These are phyloP conservation scores for Harpalus rufipes DNA, from an alignment of 2,888 invertebrate species.

Conservation along the genomic window DNA sequence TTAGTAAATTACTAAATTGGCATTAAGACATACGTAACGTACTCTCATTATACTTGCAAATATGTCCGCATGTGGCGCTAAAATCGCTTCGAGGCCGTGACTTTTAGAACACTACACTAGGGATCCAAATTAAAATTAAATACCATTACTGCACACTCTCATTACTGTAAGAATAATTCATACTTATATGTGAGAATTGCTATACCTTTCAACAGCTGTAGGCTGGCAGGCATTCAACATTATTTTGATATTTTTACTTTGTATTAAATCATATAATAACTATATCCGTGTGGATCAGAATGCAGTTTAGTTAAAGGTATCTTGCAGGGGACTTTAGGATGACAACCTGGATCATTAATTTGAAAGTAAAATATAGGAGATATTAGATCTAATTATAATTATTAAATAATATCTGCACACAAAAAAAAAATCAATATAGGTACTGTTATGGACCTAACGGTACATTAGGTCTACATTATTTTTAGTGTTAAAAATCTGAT, in stretches of 20 bases:
- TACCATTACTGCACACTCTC: slow-evolving; percentile 16
- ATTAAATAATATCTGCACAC: too few species aligned
- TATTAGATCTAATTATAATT: too few species aligned
- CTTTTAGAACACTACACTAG: slow-evolving; percentile 4
- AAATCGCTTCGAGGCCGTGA: slow-evolving; percentile 41
- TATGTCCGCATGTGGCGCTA: slow-evolving; percentile 25
- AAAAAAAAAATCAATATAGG: too few species aligned
- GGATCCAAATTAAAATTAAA: slow-evolving; percentile 42
- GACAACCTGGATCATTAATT: too few species aligned
- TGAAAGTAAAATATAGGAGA: too few species aligned
- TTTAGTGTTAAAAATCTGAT: too few species aligned
- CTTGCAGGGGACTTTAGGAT: too few species aligned
- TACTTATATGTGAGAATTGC: slow-evolving; percentile 20
- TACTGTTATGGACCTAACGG: too few species aligned
- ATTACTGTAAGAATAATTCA: slow-evolving; percentile 27
- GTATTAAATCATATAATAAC: not conserved
- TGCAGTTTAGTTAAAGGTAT: too few species aligned
- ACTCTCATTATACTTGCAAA: slow-evolving; percentile 53
- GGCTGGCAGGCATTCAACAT: not conserved
- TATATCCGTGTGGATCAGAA: too few species aligned
- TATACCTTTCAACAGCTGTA: not conserved
- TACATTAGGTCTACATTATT: too few species aligned
- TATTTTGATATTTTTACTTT: not conserved
- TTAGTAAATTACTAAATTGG: slow-evolving; percentile 46
- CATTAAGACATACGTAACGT: slow-evolving; percentile 30